Evolutionary conservation across 2,113 vertebrate species (phyloP).

Genomic region (Callithrix jacchus): DNA sequence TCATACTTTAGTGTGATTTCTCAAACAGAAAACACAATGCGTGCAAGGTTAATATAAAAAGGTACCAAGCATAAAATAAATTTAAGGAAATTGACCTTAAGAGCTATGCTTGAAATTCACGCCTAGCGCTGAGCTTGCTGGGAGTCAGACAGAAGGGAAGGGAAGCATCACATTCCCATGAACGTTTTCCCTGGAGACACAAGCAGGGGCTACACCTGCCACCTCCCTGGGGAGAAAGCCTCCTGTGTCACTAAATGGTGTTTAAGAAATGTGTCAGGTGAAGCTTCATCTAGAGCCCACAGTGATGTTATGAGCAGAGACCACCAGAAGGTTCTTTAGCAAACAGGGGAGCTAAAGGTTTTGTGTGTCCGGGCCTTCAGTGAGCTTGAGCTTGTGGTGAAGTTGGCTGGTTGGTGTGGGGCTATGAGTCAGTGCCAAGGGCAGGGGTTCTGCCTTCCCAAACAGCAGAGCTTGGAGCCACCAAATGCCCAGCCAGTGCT

Average conservation of each 20-base stretch:
- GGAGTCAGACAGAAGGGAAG: background rate
- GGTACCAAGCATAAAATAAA: background rate
- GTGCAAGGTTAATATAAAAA: background rate
- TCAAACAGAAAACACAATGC: background rate
- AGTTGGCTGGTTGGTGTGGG: background rate
- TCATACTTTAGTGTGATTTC: background rate
- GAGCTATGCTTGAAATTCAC: background rate
- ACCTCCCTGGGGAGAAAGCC: background rate
- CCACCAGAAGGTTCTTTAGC: background rate
- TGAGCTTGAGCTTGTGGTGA: background rate
- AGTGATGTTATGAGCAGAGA: accelerated
- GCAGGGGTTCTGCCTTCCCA: background rate
- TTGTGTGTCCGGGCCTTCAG: accelerated
- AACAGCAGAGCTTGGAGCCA: background rate
- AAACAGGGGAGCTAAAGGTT: accelerated
- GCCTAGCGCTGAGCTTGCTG: too few species aligned
- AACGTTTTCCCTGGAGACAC: accelerated
- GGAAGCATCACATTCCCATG: accelerated
- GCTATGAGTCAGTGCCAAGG: accelerated
- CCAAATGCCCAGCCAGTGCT: too few species aligned
- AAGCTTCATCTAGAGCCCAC: too few species aligned
- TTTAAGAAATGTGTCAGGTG: background rate
- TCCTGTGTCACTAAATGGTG: accelerated
- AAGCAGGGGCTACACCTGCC: too few species aligned
- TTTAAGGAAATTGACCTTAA: background rate